Percentiles rank a stretch among this genome's conserved stretches.
These are phyloP conservation scores for Bombus polaris DNA, from an alignment of 1,140 invertebrate species.

Conservation along the genomic window DNA sequence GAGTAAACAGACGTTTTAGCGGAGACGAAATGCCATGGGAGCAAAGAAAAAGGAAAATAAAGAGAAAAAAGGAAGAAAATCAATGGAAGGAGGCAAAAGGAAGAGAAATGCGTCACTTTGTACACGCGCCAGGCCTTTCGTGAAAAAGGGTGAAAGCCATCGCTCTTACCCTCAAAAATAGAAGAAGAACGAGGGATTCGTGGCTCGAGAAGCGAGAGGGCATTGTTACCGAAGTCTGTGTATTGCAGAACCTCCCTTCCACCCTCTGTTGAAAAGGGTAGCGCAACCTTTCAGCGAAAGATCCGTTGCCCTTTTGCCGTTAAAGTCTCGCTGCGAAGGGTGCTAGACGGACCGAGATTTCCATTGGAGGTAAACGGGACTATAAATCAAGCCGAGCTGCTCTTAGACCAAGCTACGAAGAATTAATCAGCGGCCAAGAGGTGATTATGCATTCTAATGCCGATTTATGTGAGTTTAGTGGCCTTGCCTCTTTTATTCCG, in stretches of 20 bases:
- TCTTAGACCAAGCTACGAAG: slow-evolving; percentile 43
- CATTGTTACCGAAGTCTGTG: slow-evolving; percentile 59
- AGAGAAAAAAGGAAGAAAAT: slow-evolving; percentile 23
- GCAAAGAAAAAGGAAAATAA: background rate
- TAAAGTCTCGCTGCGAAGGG: slow-evolving; percentile 46
- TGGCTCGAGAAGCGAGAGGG: slow-evolving; percentile 35
- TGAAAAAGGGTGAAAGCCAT: slow-evolving; percentile 51
- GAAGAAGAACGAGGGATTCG: slow-evolving; percentile 18
- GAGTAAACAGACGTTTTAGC: slow-evolving; percentile 10
- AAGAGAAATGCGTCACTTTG: slow-evolving; percentile 53
- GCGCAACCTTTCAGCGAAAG: slow-evolving; percentile 65
- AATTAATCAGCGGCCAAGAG: slow-evolving; percentile 59
- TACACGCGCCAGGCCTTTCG: slow-evolving; percentile 52
- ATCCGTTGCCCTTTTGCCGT: slow-evolving; percentile 62
- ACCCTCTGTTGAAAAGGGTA: slow-evolving; percentile 60
- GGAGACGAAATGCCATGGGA: background rate
- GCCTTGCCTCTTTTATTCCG: background rate
- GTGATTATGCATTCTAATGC: slow-evolving; percentile 32
- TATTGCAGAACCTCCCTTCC: slow-evolving; percentile 36
- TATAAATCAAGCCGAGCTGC: slow-evolving; percentile 59
- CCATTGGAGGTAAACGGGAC: slow-evolving; percentile 62
- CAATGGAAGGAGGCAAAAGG: slow-evolving; percentile 42
- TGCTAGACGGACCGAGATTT: slow-evolving; percentile 55
- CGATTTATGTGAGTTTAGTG: slow-evolving; percentile 36
- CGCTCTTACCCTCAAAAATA: slow-evolving; percentile 46